Percentiles rank a stretch among this genome's conserved stretches.
phyloP scores from a whole-genome alignment of 1,140 invertebrate species.

The Drosophila pachea region DNA sequence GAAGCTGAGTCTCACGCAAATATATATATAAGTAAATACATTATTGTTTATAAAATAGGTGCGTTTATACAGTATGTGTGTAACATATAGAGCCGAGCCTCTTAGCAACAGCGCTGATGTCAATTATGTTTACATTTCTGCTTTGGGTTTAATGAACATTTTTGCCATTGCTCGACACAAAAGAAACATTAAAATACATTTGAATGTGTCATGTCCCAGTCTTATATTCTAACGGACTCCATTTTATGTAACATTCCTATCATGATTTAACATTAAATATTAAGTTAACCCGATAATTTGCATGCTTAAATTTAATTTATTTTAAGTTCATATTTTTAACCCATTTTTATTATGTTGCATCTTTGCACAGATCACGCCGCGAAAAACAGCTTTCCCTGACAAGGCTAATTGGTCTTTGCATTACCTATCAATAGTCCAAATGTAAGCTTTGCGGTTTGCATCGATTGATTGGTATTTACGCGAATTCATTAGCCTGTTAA shows the following conservation, averaged over 20 bases:
- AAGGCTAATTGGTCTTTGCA: background rate
- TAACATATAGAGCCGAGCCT: background rate
- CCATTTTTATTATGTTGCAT: background rate
- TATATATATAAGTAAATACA: too few species aligned
- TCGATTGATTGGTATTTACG: slow-evolving; percentile 6
- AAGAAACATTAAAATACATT: too few species aligned
- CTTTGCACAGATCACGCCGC: background rate
- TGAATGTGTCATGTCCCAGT: too few species aligned
- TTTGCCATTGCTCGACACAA: background rate
- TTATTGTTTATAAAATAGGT: slow-evolving; percentile 2
- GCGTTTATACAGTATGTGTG: background rate
- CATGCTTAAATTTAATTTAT: slow-evolving; percentile 19
- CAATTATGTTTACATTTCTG: too few species aligned
- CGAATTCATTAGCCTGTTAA: slow-evolving; percentile 5
- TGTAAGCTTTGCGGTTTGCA: slow-evolving; percentile 1
- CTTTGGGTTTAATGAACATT: slow-evolving; percentile 1
- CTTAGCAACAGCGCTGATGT: background rate
- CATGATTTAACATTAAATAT: background rate
- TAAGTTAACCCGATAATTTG: background rate
- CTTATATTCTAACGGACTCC: too few species aligned
- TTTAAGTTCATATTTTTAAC: slow-evolving; percentile 15
- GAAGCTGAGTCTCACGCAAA: slow-evolving; percentile 29
- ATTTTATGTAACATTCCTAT: background rate
- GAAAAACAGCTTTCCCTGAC: background rate
- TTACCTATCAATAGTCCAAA: background rate